A percentile compares a stretch with the other conserved stretches of the same genome.
Evolutionary conservation across 1,140 invertebrate genomes (phyloP).

Genomic region (Apis florea): DNA sequence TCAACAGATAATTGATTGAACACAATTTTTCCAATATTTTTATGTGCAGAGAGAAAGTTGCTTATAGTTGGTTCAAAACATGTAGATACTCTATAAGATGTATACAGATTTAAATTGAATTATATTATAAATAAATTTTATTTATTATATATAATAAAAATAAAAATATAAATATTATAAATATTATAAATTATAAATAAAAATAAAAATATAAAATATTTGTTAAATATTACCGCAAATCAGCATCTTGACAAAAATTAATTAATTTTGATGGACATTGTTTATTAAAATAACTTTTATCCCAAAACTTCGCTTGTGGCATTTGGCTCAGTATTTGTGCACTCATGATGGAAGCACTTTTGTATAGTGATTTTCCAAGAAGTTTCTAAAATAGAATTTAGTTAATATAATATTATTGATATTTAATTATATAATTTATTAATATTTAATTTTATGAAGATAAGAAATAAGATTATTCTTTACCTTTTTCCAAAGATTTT

Average conservation of each 20-base stretch:
- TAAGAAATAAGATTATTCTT: constrained; percentile 29
- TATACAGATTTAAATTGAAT: not conserved
- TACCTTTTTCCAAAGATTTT: constrained; percentile 82
- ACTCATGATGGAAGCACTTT: constrained; percentile 79
- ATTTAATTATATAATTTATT: too few relatives aligned
- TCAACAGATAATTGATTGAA: constrained; percentile 79
- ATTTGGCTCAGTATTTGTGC: constrained; percentile 77
- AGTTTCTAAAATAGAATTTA: constrained; percentile 76
- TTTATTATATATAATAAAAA: not conserved
- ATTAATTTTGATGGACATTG: constrained; percentile 79
- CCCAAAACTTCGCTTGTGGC: constrained; percentile 80
- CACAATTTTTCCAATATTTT: constrained; percentile 80
- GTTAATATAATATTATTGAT: not conserved
- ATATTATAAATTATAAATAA: not conserved
- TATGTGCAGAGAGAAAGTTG: constrained; percentile 82
- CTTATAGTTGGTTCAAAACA: constrained; percentile 81
- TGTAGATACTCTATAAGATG: constrained; percentile 76
- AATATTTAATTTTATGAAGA: too few relatives aligned
- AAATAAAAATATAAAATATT: not conserved
- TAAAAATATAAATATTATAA: not conserved
- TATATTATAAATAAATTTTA: not conserved
- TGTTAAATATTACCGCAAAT: constrained; percentile 67
- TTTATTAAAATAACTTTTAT: constrained; percentile 80
- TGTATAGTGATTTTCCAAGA: constrained; percentile 79
- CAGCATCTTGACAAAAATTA: constrained; percentile 80